Conservation (phyloP, 2,888 invertebrate genomes). For the Melinaea marsaeus region DNA sequence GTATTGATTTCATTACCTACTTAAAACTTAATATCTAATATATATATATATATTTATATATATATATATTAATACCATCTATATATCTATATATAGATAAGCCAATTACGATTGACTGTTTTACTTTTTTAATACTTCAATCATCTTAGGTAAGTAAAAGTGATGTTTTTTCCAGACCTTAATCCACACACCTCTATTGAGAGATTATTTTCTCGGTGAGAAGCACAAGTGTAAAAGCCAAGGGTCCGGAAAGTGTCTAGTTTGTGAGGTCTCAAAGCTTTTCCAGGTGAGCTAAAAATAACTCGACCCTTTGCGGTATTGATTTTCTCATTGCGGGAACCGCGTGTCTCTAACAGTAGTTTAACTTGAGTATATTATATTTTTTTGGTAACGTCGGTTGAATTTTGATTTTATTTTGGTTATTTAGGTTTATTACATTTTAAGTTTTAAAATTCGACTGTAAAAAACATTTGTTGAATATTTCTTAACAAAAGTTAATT, state of each 20-base stretch:
- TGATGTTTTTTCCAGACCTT: conserved; percentile 79
- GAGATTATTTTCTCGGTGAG: conserved; percentile 97
- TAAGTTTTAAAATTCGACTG: no score
- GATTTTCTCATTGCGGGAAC: conserved; percentile 30
- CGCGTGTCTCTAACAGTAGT: conserved; percentile 18
- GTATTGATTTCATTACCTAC: no score
- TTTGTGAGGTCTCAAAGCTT: conserved; percentile 95
- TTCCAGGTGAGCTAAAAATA: conserved; percentile 86
- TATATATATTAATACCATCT: neutral
- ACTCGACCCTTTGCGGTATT: conserved; percentile 30
- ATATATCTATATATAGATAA: neutral
- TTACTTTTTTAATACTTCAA: conserved; percentile 8
- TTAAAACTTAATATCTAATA: neutral
- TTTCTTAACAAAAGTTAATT: no score
- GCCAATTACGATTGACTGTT: neutral
- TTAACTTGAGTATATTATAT: conserved; percentile 15
- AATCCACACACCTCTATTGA: conserved; percentile 94
- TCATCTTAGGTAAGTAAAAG: neutral
- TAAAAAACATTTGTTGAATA: no score
- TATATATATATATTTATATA: neutral
- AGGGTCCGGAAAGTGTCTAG: conserved; percentile 89
- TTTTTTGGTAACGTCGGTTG: no score
- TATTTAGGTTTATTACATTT: no score
- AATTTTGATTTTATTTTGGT: no score
- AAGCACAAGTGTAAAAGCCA: conserved; percentile 89